phyloP scores from a whole-genome alignment of 2,888 invertebrate genomes.

The Drepana falcataria region DNA sequence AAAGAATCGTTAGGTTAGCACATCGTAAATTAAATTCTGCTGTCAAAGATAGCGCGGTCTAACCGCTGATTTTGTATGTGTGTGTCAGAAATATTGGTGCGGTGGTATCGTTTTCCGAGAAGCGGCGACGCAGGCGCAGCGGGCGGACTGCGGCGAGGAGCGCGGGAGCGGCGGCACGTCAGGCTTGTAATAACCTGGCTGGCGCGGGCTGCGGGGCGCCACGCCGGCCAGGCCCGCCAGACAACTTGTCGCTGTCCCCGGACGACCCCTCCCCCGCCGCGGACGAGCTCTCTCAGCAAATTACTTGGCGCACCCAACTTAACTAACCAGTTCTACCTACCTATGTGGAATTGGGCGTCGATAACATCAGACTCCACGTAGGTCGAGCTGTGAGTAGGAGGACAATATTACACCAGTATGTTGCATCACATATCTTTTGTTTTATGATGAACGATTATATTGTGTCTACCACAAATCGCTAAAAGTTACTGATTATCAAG shows the following conservation, averaged over 20 bases:
- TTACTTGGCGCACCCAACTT: constrained; percentile 53
- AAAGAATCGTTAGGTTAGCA: constrained; percentile 9
- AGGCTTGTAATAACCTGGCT: constrained; percentile 49
- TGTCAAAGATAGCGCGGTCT: constrained; percentile 25
- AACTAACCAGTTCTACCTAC: constrained; percentile 41
- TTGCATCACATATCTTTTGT: not conserved
- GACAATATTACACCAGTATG: not conserved
- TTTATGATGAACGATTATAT: not conserved
- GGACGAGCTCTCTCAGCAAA: constrained; percentile 32
- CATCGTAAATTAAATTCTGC: constrained; percentile 15
- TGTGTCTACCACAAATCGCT: no score
- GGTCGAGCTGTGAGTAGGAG: not conserved
- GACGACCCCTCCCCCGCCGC: constrained; percentile 28
- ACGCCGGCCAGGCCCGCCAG: constrained; percentile 57
- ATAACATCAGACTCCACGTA: constrained; percentile 18
- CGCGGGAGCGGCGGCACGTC: constrained; percentile 29
- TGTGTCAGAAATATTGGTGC: constrained; percentile 34
- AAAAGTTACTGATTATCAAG: no score
- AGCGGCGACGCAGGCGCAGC: constrained; percentile 51
- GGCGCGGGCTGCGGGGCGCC: constrained; percentile 23
- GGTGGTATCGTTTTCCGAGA: constrained; percentile 66
- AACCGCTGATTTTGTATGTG: constrained; percentile 34
- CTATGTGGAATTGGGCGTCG: constrained; percentile 30
- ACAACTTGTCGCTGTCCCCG: constrained; percentile 72
- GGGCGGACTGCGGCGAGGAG: constrained; percentile 17